These are phyloP conservation scores for Ophion costatus DNA, from an alignment of 2,888 invertebrate species.

Conservation along the genomic window DNA sequence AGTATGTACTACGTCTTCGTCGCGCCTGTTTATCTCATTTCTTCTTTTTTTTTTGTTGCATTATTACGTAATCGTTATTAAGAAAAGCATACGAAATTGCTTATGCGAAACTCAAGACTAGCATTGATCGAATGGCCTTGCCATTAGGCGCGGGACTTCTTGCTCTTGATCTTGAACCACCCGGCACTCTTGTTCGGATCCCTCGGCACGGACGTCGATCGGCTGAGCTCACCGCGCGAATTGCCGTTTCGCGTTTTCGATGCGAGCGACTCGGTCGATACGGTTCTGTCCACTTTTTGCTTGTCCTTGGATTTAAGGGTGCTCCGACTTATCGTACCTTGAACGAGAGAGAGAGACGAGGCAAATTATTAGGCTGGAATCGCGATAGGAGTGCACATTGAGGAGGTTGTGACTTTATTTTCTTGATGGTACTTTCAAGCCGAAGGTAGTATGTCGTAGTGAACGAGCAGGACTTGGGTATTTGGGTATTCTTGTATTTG, in stretches of 20 bases:
- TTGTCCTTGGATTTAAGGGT: constrained; percentile 82
- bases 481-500: too few relatives aligned
- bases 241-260: constrained; percentile 82
- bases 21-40: neutral
- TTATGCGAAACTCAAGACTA: constrained; percentile 82
- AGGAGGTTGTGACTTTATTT: too few relatives aligned
- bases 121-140: constrained; percentile 82
- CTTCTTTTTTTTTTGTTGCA: neutral
- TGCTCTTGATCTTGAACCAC: constrained; percentile 88
- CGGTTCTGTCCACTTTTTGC: constrained; percentile 81
- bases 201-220: constrained; percentile 90
- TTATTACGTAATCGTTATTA: constrained; percentile 33
- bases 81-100: constrained; percentile 66
- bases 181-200: constrained; percentile 89
- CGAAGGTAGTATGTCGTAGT: too few relatives aligned
- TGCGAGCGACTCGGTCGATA: constrained; percentile 87
- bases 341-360: neutral
- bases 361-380: neutral
- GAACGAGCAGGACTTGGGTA: too few relatives aligned
- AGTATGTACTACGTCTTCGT: constrained; percentile 39
- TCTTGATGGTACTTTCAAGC: too few relatives aligned
- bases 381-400: neutral
- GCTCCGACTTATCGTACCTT: constrained; percentile 81
- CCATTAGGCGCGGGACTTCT: constrained; percentile 82
- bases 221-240: constrained; percentile 84